Conservation (phyloP, 2,797 vertebrate species). For the Ibycter americanus region DNA sequence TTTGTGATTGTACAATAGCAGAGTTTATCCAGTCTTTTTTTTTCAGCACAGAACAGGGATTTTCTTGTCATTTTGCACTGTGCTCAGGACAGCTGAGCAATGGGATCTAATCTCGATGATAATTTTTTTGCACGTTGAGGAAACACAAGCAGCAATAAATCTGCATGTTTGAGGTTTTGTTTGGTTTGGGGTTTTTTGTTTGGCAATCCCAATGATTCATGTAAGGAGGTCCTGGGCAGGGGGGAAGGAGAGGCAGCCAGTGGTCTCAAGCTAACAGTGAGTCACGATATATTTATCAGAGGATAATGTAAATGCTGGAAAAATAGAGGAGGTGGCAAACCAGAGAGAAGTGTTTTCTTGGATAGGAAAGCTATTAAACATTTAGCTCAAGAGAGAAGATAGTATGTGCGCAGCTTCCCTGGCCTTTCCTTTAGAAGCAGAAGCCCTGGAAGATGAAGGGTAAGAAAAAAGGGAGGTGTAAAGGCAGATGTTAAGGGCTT, state of each 20-base stretch:
- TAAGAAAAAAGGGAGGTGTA: background rate
- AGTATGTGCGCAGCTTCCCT: background rate
- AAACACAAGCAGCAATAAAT: conserved; percentile 57
- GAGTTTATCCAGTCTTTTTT: conserved; percentile 25
- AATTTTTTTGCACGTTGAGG: conserved; percentile 20
- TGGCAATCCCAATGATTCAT: background rate
- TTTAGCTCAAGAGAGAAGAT: background rate
- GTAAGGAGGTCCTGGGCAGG: background rate
- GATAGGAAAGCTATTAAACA: conserved; percentile 16
- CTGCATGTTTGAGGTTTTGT: background rate
- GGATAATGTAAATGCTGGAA: conserved; percentile 11
- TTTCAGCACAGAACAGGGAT: conserved; percentile 18
- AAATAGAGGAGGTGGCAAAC: background rate
- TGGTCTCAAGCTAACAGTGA: conserved; percentile 7
- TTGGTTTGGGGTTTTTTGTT: background rate
- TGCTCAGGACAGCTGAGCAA: conserved; percentile 13
- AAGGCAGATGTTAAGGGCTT: background rate
- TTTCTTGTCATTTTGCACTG: conserved; percentile 52
- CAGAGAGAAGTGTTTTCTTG: background rate
- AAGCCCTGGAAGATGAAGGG: background rate
- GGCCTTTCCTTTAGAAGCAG: background rate
- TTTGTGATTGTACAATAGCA: conserved; percentile 43
- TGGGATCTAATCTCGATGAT: conserved; percentile 57
- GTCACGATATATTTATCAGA: conserved; percentile 30
- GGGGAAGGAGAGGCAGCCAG: background rate